Conservation (phyloP, 2,797 vertebrate genomes). For the Mus spretus region DNA sequence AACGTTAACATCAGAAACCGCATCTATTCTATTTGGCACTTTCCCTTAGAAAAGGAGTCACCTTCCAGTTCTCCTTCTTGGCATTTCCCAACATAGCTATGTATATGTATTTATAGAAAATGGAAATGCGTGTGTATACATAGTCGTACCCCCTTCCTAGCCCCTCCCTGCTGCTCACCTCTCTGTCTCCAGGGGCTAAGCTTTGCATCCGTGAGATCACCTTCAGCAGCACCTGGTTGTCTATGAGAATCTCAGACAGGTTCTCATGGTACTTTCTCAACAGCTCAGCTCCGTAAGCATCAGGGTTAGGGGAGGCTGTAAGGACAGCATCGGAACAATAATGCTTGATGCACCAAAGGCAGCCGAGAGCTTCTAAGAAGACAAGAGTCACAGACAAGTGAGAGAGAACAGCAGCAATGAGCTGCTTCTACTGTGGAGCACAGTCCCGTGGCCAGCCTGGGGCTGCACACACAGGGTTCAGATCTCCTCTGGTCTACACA, state of each 20-base stretch:
- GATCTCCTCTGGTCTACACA: not conserved
- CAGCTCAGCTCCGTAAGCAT: slow-evolving; percentile 86
- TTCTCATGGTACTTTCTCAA: slow-evolving; percentile 87
- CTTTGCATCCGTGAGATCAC: slow-evolving; percentile 82
- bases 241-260: slow-evolving; percentile 85
- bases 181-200: slow-evolving; percentile 86
- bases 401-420: too few species aligned
- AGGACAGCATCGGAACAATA: slow-evolving; percentile 70
- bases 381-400: not conserved
- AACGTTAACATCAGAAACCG: not conserved
- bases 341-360: not conserved
- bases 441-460: not conserved
- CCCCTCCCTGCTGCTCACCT: slow-evolving; percentile 83
- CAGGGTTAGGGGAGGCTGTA: slow-evolving; percentile 80
- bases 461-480: not conserved
- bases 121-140: not conserved
- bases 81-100: slow-evolving; percentile 37
- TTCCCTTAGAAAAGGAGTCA: slow-evolving; percentile 43
- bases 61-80: slow-evolving; percentile 33
- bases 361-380: slow-evolving; percentile 27
- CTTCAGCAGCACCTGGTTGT: slow-evolving; percentile 81
- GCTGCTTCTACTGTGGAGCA: not conserved
- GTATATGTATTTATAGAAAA: slow-evolving; percentile 31
- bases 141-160: not conserved
- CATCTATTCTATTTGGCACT: not conserved